Evolutionary conservation across 2,888 invertebrate genomes (phyloP), one percentile per base, ranked within the genome.

Genomic region (Belgica antarctica): DNA sequence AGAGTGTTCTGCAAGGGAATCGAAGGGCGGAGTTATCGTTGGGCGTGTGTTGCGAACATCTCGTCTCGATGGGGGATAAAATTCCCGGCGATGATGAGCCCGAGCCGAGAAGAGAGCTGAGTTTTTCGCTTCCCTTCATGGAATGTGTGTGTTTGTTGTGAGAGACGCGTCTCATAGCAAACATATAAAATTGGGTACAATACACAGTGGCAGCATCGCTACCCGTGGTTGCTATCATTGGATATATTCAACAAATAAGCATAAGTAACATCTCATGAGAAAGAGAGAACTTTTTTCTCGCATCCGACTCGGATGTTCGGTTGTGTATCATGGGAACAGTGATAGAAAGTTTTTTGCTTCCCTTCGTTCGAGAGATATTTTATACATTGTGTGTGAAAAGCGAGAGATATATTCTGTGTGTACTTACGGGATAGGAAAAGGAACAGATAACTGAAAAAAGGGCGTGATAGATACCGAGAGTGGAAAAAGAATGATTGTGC

Each of bases 391-490:
- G 12, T 31, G 12, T 12, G 12, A 31, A 28, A 57, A 68, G 36
- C 24, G 19, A 65, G 15, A 41, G 19, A n/a, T n/a, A 36, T 41
- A 36, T 63, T 25, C 22, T 63, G 8, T 62, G 34, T 63, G 41
- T 41, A 22, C 17, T 65, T 65, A 28, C 41, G 46, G 24, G 52
- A 57, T 68, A 12, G 25, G 65, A 57, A 27, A 28, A 57, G n/a
- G 41, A 3, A 59, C 3, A 22, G 57, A 57, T 59, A 59, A 59
- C 59, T 59, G 34, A 68, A 68, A 68, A n/a, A 68, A 68, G 68
- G 68, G 68, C 68, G 68, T 68, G 68, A 68, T 31, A 68, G 68
- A 68, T 68, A 68, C 28, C 12, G 24, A 46, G 46, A n/a, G 24
- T 59, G 59, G 25, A 25, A 52, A 52, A 52, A 22, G n/a, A n/a